Evolutionary conservation across 1,140 invertebrate species (phyloP).

Genomic region (Thaumetopoea pityocampa): DNA sequence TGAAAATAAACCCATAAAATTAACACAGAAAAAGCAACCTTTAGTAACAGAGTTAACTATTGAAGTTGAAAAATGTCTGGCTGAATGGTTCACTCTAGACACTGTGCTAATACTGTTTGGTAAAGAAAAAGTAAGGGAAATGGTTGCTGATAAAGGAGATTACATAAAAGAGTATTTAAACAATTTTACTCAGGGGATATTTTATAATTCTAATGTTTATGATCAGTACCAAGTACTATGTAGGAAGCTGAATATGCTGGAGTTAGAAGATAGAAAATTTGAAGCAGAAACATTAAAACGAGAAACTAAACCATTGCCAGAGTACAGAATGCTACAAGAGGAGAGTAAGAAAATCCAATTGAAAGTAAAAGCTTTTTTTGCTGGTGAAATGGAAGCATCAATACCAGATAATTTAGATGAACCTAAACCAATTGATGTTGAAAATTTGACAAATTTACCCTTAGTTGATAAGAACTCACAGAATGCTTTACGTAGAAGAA

Average conservation of each 20-base stretch:
- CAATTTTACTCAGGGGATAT: conserved; percentile 58
- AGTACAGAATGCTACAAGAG: conserved; percentile 76
- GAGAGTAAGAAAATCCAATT: conserved; percentile 76
- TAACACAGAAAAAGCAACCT: conserved; percentile 40
- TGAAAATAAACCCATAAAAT: conserved; percentile 22
- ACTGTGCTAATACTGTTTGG: conserved; percentile 76
- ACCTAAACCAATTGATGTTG: conserved; percentile 33
- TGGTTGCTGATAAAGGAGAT: conserved; percentile 75
- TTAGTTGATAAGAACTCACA: conserved; percentile 76
- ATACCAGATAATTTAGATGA: conserved; percentile 33
- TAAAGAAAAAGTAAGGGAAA: conserved; percentile 75
- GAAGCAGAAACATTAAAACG: conserved; percentile 54
- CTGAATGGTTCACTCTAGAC: conserved; percentile 79
- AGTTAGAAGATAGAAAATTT: conserved; percentile 74
- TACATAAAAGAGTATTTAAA: conserved; percentile 75
- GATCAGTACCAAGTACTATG: conserved; percentile 77
- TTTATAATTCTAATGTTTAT: conserved; percentile 61
- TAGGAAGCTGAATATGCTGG: conserved; percentile 74
- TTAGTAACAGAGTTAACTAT: conserved; percentile 48
- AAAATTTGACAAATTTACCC: conserved; percentile 64
- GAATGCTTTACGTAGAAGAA: conserved; percentile 75
- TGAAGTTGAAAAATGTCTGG: conserved; percentile 74
- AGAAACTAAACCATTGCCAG: conserved; percentile 75
- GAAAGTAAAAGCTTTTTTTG: conserved; percentile 76
- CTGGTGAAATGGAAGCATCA: conserved; percentile 58